Percentiles rank a stretch among this genome's conserved stretches.
phyloP scores from a whole-genome alignment of 2,113 vertebrate genomes.

The Hiodon tergisus region DNA sequence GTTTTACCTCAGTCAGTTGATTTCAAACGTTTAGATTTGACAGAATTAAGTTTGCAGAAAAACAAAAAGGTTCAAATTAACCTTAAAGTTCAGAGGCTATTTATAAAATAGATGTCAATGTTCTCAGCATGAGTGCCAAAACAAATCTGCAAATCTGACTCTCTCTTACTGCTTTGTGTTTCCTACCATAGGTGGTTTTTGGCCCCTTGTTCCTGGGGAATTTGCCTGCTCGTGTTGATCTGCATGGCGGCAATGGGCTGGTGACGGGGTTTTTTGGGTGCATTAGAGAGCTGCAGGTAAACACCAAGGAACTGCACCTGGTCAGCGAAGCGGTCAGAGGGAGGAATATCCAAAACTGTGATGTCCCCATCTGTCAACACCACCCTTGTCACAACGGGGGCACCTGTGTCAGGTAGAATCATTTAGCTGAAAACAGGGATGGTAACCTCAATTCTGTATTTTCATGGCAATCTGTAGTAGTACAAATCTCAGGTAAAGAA shows the following conservation, averaged over 20 bases:
- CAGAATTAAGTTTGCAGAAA: too few species aligned
- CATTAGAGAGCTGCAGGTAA: constrained; percentile 71
- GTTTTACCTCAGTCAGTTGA: too few species aligned
- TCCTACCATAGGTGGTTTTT: constrained; percentile 57
- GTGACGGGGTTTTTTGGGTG: constrained; percentile 66
- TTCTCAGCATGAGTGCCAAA: too few species aligned
- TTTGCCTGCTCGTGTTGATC: constrained; percentile 58
- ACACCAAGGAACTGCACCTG: constrained; percentile 66
- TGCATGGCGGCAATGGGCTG: constrained; percentile 41
- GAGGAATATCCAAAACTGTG: constrained; percentile 73
- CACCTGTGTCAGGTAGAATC: constrained; percentile 69
- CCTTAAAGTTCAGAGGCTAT: too few species aligned
- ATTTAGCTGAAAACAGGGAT: background rate
- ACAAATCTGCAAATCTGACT: background rate
- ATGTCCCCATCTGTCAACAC: constrained; percentile 61
- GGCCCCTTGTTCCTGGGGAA: constrained; percentile 73
- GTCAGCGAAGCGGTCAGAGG: constrained; percentile 62
- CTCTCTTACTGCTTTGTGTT: background rate
- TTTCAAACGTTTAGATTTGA: too few species aligned
- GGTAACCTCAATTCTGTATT: background rate
- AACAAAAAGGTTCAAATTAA: too few species aligned
- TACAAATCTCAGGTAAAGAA: background rate
- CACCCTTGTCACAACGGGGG: constrained; percentile 72
- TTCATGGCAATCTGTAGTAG: background rate
- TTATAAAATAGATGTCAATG: background rate